phyloP scores from a whole-genome alignment of 2,888 invertebrate genomes.

The Norana najaformis region DNA sequence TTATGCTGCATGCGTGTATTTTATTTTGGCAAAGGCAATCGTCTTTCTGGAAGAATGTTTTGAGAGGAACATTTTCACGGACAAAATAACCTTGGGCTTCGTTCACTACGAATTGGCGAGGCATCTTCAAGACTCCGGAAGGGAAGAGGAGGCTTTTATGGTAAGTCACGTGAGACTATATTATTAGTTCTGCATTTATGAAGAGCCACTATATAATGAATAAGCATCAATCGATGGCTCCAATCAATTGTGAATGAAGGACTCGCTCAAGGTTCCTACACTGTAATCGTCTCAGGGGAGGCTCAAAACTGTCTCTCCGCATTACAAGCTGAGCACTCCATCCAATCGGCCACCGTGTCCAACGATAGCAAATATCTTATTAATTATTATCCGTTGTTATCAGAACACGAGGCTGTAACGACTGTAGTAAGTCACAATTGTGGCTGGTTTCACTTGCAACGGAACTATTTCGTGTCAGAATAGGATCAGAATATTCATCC shows the following conservation, averaged over 20 bases:
- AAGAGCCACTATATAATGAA: too few relatives aligned
- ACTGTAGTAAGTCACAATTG: neutral
- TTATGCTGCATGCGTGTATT: neutral
- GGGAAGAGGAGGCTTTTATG: neutral
- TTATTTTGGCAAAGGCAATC: neutral
- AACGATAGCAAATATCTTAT: neutral
- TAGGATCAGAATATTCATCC: neutral
- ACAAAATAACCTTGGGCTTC: neutral
- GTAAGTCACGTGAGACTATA: neutral
- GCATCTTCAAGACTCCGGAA: constrained; percentile 19
- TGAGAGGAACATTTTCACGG: neutral
- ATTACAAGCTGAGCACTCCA: too few relatives aligned
- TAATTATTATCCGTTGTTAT: neutral
- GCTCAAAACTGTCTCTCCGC: too few relatives aligned
- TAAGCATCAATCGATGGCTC: too few relatives aligned
- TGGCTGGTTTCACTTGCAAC: neutral
- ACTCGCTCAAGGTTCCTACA: too few relatives aligned
- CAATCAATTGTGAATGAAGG: too few relatives aligned
- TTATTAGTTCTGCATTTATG: neutral
- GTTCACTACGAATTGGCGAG: constrained; percentile 13
- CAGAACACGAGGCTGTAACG: neutral
- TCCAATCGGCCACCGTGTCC: too few relatives aligned
- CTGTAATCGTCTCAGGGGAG: too few relatives aligned
- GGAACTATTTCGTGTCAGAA: neutral
- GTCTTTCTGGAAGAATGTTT: neutral